Conservation (phyloP, 2,888 invertebrate species). For the Idaea biselata region DNA sequence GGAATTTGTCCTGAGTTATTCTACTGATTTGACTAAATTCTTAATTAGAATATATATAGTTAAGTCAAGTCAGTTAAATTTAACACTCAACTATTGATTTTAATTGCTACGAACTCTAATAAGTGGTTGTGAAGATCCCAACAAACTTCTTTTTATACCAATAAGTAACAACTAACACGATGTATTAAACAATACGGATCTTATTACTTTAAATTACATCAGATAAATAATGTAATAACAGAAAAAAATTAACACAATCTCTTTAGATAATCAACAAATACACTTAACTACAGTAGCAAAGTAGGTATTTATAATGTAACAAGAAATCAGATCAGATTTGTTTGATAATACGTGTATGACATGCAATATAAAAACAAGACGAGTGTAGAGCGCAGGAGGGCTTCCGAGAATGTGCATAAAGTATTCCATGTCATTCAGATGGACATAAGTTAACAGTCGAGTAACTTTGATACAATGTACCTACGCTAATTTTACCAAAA, state of each 20-base stretch:
- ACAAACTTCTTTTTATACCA: too few relatives aligned
- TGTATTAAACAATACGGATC: too few relatives aligned
- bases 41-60: neutral
- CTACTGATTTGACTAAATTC: neutral
- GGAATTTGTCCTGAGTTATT: neutral
- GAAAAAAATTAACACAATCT: neutral
- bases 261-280: too few relatives aligned
- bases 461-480: neutral
- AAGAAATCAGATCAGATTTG: constrained; percentile 8
- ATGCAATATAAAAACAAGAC: constrained; percentile 17
- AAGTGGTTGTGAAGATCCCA: too few relatives aligned
- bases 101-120: neutral
- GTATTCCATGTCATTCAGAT: constrained; percentile 14
- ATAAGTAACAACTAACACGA: too few relatives aligned
- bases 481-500: neutral
- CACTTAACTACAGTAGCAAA: neutral
- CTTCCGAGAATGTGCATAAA: constrained; percentile 47
- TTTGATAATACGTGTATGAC: constrained; percentile 2
- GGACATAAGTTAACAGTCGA: neutral
- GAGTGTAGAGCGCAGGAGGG: constrained; percentile 65
- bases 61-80: neutral
- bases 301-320: neutral
- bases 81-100: neutral
- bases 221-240: neutral
- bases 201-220: too few relatives aligned